Evolutionary conservation across 2,888 invertebrate genomes (phyloP).

Genomic region (Nycteola revayana): DNA sequence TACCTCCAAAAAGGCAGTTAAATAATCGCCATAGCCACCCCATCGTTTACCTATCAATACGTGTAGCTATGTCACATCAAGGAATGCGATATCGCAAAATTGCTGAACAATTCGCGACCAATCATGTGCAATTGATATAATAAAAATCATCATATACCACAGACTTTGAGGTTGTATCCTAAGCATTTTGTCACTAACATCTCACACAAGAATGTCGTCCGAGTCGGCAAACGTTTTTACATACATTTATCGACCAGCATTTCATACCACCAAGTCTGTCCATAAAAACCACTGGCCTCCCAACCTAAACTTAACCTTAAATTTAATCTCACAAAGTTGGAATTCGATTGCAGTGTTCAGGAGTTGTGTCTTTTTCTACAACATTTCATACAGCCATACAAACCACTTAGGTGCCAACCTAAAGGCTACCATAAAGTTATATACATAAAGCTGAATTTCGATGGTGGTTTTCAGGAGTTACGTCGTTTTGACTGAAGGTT

Average conservation of each 20-base stretch:
- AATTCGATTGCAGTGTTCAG: conserved; percentile 9
- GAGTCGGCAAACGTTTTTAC: conserved; percentile 71
- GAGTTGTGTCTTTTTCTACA: conserved; percentile 4
- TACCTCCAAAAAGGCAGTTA: too few species aligned
- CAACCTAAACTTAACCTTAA: conserved; percentile 8
- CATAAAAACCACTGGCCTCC: conserved; percentile 13
- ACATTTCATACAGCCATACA: conserved; percentile 17
- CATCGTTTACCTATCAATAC: conserved; percentile 23
- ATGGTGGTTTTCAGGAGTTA: conserved; percentile 3
- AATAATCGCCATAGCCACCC: too few species aligned
- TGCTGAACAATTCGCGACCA: neutral
- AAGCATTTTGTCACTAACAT: conserved; percentile 58
- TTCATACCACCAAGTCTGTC: conserved; percentile 2
- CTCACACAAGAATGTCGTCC: conserved; percentile 62
- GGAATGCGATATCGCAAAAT: conserved; percentile 4
- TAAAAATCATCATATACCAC: conserved; percentile 19
- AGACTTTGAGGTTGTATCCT: conserved; percentile 35
- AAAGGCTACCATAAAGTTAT: conserved; percentile 5
- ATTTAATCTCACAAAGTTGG: neutral
- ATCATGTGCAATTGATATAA: conserved; percentile 15
- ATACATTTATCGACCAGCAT: conserved; percentile 62
- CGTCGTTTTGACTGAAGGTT: neutral
- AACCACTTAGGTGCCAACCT: neutral
- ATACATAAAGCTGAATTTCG: conserved; percentile 14
- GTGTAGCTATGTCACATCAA: conserved; percentile 16